phyloP scores from a whole-genome alignment of 2,113 vertebrate species.

The Antechinus flavipes region DNA sequence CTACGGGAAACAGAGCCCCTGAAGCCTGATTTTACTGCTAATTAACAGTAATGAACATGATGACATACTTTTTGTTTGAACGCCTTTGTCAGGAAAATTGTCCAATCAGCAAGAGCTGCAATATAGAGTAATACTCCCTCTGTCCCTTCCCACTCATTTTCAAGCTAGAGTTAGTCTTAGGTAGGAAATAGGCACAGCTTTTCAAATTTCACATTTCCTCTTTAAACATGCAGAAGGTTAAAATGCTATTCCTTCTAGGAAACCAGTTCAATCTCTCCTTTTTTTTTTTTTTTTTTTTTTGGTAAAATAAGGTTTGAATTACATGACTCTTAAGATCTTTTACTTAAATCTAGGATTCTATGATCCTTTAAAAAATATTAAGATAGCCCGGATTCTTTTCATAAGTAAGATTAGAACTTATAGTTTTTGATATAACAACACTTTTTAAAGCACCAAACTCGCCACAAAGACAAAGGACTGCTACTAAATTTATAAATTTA shows the following conservation, averaged over 20 bases:
- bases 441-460: neutral
- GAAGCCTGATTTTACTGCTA: conserved; percentile 52
- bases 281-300: neutral
- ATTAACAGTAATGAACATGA: conserved; percentile 68
- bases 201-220: conserved; percentile 31
- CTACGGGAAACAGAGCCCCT: conserved; percentile 14
- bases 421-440: neutral
- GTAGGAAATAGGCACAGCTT: conserved; percentile 51
- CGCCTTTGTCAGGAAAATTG: conserved; percentile 50
- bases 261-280: neutral
- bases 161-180: neutral
- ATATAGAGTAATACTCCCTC: neutral
- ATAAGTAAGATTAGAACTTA: neutral
- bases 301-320: neutral
- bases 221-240: conserved; percentile 17
- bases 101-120: conserved; percentile 28
- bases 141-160: conserved; percentile 16
- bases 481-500: neutral
- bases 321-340: neutral
- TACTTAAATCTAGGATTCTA: neutral
- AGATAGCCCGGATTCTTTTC: conserved; percentile 5
- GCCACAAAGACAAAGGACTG: conserved; percentile 5
- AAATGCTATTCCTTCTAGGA: neutral
- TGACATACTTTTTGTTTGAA: conserved; percentile 64
- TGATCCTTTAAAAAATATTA: neutral